Evolutionary conservation across 2,888 invertebrate species (phyloP).

Genomic region (Idaea dimidiata): DNA sequence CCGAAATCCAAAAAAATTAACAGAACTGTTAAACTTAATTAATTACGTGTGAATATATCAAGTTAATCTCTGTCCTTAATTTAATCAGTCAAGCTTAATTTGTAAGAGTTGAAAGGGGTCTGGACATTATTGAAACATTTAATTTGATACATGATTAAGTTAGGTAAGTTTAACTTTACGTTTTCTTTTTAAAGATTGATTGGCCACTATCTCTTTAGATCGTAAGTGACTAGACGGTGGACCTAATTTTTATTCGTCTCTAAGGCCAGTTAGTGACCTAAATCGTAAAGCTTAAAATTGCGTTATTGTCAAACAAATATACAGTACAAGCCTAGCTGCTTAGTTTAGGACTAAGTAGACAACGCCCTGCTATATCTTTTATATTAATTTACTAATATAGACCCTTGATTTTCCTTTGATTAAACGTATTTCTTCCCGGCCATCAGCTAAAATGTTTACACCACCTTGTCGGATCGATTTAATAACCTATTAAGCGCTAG

Average conservation of each 20-base stretch:
- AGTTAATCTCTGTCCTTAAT: background rate
- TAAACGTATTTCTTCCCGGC: background rate
- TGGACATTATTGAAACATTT: background rate
- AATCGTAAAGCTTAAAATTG: too few relatives aligned
- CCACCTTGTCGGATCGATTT: background rate
- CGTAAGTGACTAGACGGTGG: too few relatives aligned
- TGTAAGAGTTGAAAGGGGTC: background rate
- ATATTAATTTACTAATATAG: background rate
- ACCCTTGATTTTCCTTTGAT: background rate
- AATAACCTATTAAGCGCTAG: background rate
- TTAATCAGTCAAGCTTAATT: background rate
- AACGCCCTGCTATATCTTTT: too few relatives aligned
- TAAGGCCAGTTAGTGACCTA: too few relatives aligned
- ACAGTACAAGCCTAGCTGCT: too few relatives aligned
- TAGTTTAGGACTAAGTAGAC: too few relatives aligned
- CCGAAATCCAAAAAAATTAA: background rate
- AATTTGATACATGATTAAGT: background rate
- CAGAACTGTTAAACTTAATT: background rate
- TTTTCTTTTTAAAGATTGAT: too few relatives aligned
- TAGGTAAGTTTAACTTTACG: too few relatives aligned
- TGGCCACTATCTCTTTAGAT: too few relatives aligned
- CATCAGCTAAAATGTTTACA: background rate
- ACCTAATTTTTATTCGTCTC: too few relatives aligned
- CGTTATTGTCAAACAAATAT: too few relatives aligned
- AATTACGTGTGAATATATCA: background rate